These are phyloP conservation scores for Galerucella pusilla DNA, from an alignment of 2,888 invertebrate genomes.

Conservation along the genomic window DNA sequence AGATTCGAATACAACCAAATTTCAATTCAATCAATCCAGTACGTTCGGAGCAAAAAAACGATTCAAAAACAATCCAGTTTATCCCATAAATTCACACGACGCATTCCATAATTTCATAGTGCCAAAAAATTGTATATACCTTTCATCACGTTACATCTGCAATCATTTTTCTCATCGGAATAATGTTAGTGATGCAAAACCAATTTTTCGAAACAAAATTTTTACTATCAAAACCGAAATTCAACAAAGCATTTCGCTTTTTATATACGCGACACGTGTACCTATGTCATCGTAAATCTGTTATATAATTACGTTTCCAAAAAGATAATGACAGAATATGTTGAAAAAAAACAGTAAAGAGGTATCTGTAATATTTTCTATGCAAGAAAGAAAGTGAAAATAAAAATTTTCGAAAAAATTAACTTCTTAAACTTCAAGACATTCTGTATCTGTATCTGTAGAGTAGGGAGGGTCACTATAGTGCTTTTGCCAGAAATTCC, in stretches of 20 bases:
- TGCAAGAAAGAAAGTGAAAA: too few species aligned
- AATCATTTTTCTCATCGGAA: slow-evolving; percentile 1
- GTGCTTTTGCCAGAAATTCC: too few species aligned
- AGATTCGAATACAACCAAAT: too few species aligned
- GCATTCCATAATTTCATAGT: background rate
- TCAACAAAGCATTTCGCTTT: background rate
- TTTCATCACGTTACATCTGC: background rate
- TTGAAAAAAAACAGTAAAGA: background rate
- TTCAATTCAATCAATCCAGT: too few species aligned
- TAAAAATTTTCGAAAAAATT: too few species aligned
- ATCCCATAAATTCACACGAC: background rate
- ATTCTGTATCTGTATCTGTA: too few species aligned
- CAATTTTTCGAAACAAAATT: background rate
- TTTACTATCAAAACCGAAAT: slow-evolving; percentile 2
- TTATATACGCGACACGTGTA: background rate
- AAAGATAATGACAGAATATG: slow-evolving; percentile 24
- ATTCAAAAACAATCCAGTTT: background rate
- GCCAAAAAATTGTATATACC: background rate
- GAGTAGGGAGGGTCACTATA: too few species aligned
- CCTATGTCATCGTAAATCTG: slow-evolving; percentile 21
- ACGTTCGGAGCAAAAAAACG: too few species aligned
- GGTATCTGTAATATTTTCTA: too few species aligned
- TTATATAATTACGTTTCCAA: slow-evolving; percentile 20
- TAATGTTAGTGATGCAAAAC: background rate
- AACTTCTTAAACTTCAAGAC: too few species aligned